These are phyloP conservation scores for Andricus quercusramuli DNA, from an alignment of 2,888 invertebrate species.

Conservation along the genomic window DNA sequence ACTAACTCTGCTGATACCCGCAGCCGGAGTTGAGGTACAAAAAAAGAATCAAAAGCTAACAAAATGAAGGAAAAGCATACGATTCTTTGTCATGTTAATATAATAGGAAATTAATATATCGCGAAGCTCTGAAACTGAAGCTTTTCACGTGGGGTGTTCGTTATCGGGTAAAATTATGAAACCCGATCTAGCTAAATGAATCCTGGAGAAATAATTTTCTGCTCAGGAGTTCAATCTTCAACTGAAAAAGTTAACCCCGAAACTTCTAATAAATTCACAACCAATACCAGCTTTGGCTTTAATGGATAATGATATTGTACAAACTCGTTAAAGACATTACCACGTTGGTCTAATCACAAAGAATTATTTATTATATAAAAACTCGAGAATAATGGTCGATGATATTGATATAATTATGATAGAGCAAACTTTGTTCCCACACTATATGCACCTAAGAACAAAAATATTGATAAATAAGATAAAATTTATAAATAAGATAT, in stretches of 20 bases:
- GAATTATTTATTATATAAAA: slow-evolving; percentile 19
- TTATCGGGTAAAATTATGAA: slow-evolving; percentile 6
- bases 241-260: slow-evolving; percentile 8
- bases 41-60: neutral
- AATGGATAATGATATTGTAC: slow-evolving; percentile 52
- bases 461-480: slow-evolving; percentile 5
- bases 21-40: slow-evolving; percentile 50
- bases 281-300: slow-evolving; percentile 41
- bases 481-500: neutral
- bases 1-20: slow-evolving; percentile 61
- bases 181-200: slow-evolving; percentile 1
- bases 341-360: slow-evolving; percentile 16
- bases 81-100: neutral
- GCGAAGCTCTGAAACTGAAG: slow-evolving; percentile 43
- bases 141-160: slow-evolving; percentile 35
- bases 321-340: slow-evolving; percentile 39
- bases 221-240: neutral
- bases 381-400: neutral
- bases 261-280: slow-evolving; percentile 27
- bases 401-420: neutral
- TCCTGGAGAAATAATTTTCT: slow-evolving; percentile 6
- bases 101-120: neutral
- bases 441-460: slow-evolving; percentile 20
- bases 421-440: neutral
- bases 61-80: neutral